A percentile compares a stretch with the other conserved stretches of the same genome.
phyloP scores from a whole-genome alignment of 2,888 invertebrate genomes.

The Lepetodrilus schrolli region DNA sequence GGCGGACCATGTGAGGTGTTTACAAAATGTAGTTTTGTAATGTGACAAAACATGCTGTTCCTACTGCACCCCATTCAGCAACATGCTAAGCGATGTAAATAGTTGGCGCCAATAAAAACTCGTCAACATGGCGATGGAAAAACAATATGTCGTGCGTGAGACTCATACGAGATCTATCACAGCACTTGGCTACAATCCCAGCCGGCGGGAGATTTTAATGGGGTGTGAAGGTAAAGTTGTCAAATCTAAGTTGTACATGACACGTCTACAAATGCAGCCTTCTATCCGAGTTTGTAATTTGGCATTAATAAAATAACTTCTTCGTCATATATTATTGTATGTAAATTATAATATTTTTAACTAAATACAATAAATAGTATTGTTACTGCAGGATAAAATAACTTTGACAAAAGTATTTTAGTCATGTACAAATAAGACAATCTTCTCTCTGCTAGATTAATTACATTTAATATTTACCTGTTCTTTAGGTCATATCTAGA shows the following conservation, averaged over 20 bases:
- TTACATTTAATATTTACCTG: too few relatives aligned
- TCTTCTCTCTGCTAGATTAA: too few relatives aligned
- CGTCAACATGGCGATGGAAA: constrained; percentile 74
- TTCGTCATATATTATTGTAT: neutral
- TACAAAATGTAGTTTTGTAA: neutral
- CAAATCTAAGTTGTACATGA: neutral
- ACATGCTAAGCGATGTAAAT: neutral
- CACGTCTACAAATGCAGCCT: neutral
- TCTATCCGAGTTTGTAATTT: neutral
- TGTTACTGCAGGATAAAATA: too few relatives aligned
- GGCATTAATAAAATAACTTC: neutral
- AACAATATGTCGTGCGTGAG: constrained; percentile 66
- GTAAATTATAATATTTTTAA: neutral
- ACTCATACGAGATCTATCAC: constrained; percentile 72
- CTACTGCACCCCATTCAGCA: neutral
- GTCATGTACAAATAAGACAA: too few relatives aligned
- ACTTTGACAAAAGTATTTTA: too few relatives aligned
- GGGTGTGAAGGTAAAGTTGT: constrained; percentile 73
- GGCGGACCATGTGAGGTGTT: constrained; percentile 44
- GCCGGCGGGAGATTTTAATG: constrained; percentile 70
- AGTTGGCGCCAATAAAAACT: neutral
- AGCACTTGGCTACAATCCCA: constrained; percentile 72
- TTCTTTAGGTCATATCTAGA: too few relatives aligned
- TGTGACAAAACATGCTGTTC: neutral
- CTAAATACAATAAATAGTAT: too few relatives aligned